A percentile compares a stretch with the other conserved stretches of the same genome.
phyloP scores from a whole-genome alignment of 2,888 invertebrate species.

The Mesochorus sp. region DNA sequence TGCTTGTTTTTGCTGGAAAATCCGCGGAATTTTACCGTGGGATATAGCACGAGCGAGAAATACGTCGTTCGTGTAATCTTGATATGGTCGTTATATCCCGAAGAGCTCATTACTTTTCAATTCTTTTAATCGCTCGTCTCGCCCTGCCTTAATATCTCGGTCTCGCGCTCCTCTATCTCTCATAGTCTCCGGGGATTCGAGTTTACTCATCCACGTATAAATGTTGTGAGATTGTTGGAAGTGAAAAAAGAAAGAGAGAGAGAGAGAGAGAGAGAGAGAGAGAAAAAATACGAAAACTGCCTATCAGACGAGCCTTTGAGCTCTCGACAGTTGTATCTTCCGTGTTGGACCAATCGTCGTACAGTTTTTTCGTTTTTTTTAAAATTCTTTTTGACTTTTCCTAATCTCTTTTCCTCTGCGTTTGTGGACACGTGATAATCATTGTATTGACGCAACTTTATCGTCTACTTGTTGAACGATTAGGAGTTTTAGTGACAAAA shows the following conservation, averaged over 20 bases:
- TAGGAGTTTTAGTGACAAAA: too few species aligned
- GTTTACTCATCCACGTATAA: too few species aligned
- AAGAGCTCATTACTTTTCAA: conserved; percentile 17
- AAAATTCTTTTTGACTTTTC: not conserved
- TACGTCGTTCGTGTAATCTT: conserved; percentile 8
- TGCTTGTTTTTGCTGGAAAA: not conserved
- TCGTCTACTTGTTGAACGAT: too few species aligned
- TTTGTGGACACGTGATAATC: too few species aligned
- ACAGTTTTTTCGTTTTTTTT: not conserved
- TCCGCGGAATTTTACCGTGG: conserved; percentile 6
- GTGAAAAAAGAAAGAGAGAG: too few species aligned
- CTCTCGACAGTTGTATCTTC: not conserved
- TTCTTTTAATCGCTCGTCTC: conserved; percentile 15
- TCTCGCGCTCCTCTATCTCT: too few species aligned
- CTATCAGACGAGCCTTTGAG: not conserved
- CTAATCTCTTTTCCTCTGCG: not conserved
- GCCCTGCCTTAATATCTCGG: not conserved
- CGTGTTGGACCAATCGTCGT: not conserved
- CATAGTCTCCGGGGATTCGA: too few species aligned
- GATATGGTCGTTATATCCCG: not conserved
- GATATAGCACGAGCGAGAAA: too few species aligned
- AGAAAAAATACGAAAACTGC: not conserved
- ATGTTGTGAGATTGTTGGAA: too few species aligned
- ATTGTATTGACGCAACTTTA: too few species aligned
- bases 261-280: not conserved